phyloP scores from a whole-genome alignment of 2,797 vertebrate species.

The Enteromius unitaeniatus region DNA sequence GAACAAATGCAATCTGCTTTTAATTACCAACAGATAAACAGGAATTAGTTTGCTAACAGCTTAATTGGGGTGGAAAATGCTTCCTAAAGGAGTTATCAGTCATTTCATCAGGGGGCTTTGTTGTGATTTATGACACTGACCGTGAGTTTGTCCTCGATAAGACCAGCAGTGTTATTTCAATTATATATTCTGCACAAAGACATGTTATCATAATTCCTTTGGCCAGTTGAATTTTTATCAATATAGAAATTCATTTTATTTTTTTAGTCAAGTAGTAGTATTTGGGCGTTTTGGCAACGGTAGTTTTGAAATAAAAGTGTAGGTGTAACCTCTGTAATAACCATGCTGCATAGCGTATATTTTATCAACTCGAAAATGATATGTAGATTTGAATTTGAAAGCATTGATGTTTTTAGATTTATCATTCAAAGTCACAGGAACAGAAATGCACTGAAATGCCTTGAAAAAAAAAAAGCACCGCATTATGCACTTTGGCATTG shows the following conservation, averaged over 20 bases:
- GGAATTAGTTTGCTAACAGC: conserved; percentile 49
- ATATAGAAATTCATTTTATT: background rate
- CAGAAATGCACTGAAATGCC: background rate
- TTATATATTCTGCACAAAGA: background rate
- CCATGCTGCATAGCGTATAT: background rate
- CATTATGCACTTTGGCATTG: background rate
- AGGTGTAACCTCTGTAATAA: background rate
- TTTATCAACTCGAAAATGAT: background rate
- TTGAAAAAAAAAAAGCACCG: background rate
- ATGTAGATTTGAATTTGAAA: background rate
- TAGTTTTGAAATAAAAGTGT: background rate
- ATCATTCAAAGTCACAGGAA: background rate
- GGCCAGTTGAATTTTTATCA: background rate
- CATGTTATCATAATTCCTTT: background rate
- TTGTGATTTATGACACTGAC: conserved; percentile 27
- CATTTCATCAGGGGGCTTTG: conserved; percentile 36
- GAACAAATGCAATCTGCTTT: conserved; percentile 56
- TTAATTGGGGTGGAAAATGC: conserved; percentile 54
- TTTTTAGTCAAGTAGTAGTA: background rate
- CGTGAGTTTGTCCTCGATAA: background rate
- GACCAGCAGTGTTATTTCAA: background rate
- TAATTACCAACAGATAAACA: conserved; percentile 55
- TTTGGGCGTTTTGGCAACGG: background rate
- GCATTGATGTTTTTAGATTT: background rate
- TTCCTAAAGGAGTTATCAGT: conserved; percentile 45